These are phyloP conservation scores for Lepus americanus DNA, from an alignment of 2,113 vertebrate species.

Conservation along the genomic window DNA sequence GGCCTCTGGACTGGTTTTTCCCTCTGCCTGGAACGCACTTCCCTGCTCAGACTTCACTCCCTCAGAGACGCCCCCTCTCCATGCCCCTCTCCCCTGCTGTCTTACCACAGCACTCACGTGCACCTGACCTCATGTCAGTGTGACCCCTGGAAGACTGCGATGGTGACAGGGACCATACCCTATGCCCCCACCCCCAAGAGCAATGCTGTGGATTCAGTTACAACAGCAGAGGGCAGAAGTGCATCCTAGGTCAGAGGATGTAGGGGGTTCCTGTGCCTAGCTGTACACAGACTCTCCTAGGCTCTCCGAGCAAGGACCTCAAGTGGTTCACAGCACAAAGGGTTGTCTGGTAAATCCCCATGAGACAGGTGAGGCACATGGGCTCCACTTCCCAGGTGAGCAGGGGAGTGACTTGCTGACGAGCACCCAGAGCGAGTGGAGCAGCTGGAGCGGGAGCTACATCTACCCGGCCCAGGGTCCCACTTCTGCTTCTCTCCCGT, in stretches of 20 bases:
- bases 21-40: not conserved
- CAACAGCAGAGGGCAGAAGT: not conserved
- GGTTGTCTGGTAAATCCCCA: not conserved
- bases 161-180: not conserved
- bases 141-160: not conserved
- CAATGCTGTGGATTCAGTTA: not conserved
- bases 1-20: not conserved
- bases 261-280: accelerated
- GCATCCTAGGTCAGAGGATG: not conserved
- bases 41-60: not conserved
- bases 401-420: not conserved
- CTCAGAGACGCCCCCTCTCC: not conserved
- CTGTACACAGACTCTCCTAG: too few species aligned
- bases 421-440: not conserved
- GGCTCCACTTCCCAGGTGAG: not conserved
- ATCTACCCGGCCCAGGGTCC: not conserved
- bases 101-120: not conserved
- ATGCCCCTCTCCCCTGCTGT: not conserved
- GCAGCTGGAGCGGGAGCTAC: not conserved
- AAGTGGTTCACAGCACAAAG: too few species aligned
- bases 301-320: not conserved
- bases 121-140: not conserved
- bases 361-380: not conserved
- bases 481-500: too few species aligned
- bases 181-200: not conserved